Conservation (phyloP, 2,888 invertebrate genomes). For the Hartigia nigra region DNA sequence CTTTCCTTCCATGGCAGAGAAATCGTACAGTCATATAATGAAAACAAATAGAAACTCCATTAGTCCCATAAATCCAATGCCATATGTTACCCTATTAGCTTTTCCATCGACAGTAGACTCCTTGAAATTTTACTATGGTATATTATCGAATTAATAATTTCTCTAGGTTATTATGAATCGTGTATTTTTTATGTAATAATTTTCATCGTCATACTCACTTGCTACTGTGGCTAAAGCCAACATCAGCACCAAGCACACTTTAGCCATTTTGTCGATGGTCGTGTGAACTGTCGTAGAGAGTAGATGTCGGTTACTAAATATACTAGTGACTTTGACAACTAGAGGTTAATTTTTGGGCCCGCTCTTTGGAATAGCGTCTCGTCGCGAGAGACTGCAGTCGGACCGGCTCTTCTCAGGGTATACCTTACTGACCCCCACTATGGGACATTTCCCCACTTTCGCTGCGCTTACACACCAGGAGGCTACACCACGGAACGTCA, state of each 20-base stretch:
- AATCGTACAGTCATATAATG: neutral
- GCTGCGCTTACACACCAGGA: conserved; percentile 26
- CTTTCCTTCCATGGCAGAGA: neutral
- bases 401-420: conserved; percentile 54
- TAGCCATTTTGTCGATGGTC: conserved; percentile 38
- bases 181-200: neutral
- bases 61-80: neutral
- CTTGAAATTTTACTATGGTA: neutral
- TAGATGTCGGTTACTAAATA: neutral
- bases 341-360: conserved; percentile 39
- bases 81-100: neutral
- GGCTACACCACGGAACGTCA: neutral
- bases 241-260: conserved; percentile 41
- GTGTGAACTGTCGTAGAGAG: neutral
- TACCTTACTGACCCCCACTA: conserved; percentile 61
- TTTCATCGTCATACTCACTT: conserved; percentile 45
- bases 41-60: neutral
- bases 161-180: neutral
- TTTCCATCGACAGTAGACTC: neutral
- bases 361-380: conserved; percentile 53
- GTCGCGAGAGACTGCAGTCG: conserved; percentile 57
- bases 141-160: neutral
- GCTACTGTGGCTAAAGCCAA: conserved; percentile 43
- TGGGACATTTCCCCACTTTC: conserved; percentile 59
- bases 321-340: conserved; percentile 7